A percentile compares a stretch with the other conserved stretches of the same genome.
phyloP scores from a whole-genome alignment of 2,113 vertebrate species.

The Zeus faber region DNA sequence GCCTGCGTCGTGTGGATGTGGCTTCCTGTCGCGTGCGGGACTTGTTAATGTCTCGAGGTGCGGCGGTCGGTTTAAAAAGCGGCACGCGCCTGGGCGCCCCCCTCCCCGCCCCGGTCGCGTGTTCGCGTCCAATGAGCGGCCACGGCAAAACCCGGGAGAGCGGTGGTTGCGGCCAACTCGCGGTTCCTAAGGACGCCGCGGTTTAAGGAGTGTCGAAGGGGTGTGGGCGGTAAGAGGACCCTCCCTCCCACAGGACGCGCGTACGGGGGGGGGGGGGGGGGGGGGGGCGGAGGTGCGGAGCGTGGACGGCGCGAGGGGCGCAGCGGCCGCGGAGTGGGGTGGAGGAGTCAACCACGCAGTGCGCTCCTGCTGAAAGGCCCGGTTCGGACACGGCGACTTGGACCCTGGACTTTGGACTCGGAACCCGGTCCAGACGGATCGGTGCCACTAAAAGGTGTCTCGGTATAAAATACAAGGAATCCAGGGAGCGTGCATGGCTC shows the following conservation, averaged over 20 bases:
- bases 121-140: slow-evolving; percentile 84
- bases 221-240: slow-evolving; percentile 57
- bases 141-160: slow-evolving; percentile 60
- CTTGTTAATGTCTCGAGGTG: slow-evolving; percentile 85
- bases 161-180: slow-evolving; percentile 50
- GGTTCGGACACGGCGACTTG: no score
- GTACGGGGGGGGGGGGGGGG: slow-evolving; percentile 48
- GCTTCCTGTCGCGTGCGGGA: slow-evolving; percentile 74
- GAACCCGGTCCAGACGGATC: no score
- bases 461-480: no score
- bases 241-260: slow-evolving; percentile 72
- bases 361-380: no score
- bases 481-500: no score
- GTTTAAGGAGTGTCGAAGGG: slow-evolving; percentile 66
- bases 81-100: slow-evolving; percentile 92
- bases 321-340: slow-evolving; percentile 19
- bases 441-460: no score
- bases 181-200: slow-evolving; percentile 64
- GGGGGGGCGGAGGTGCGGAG: slow-evolving; percentile 39
- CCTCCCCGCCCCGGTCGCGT: slow-evolving; percentile 91
- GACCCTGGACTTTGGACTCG: no score
- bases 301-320: slow-evolving; percentile 46
- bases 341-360: no score
- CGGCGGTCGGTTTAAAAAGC: slow-evolving; percentile 88
- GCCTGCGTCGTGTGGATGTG: slow-evolving; percentile 37